Percentiles rank a stretch among this genome's conserved stretches.
Conservation (phyloP, 2,888 invertebrate species). For the Nomada fabriciana region DNA sequence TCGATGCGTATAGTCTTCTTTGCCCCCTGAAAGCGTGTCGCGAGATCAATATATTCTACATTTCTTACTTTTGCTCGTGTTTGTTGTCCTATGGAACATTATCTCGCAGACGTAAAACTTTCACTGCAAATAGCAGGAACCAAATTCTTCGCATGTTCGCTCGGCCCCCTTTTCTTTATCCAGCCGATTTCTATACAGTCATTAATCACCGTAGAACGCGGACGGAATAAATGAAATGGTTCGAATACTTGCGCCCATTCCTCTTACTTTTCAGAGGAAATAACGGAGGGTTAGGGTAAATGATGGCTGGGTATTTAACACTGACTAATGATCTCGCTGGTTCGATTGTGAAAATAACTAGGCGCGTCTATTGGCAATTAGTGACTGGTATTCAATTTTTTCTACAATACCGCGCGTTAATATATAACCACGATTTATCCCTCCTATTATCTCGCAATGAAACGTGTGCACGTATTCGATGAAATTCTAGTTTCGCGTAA, state of each 20-base stretch:
- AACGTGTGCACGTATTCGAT: no score
- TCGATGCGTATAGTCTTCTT: slow-evolving; percentile 11
- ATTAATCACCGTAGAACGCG: slow-evolving; percentile 50
- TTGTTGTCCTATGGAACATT: not conserved
- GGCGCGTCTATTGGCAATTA: no score
- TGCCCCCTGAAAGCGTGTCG: not conserved
- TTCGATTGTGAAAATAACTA: no score
- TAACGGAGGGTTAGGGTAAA: slow-evolving; percentile 4
- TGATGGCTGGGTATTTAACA: slow-evolving; percentile 34
- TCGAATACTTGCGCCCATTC: slow-evolving; percentile 41
- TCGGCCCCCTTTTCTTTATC: not conserved
- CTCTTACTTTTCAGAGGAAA: slow-evolving; percentile 22
- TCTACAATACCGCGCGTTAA: no score
- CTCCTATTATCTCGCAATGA: no score
- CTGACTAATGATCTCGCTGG: not conserved
- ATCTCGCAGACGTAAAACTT: slow-evolving; percentile 28
- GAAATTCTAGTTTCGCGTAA: no score
- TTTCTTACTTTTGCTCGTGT: not conserved
- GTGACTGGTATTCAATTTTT: no score
- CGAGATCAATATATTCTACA: not conserved
- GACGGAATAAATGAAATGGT: slow-evolving; percentile 41
- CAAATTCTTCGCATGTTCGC: slow-evolving; percentile 9
- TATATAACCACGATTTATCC: no score
- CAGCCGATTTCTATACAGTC: slow-evolving; percentile 25
- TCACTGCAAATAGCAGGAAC: slow-evolving; percentile 12